These are phyloP conservation scores for Drosophila athabasca DNA, from an alignment of 1,140 invertebrate species.

Conservation along the genomic window DNA sequence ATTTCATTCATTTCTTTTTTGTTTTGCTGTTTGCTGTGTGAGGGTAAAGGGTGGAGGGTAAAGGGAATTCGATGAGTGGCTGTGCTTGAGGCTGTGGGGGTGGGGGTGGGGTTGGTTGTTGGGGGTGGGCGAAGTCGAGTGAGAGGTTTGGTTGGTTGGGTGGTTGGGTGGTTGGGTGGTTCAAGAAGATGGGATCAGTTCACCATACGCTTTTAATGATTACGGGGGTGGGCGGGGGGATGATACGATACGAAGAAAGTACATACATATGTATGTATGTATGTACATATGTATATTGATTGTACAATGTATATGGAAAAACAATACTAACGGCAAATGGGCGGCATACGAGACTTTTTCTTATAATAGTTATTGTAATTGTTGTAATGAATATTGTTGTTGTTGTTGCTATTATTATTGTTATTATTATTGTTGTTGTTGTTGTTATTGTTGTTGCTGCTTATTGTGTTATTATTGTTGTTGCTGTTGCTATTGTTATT, in stretches of 20 bases:
- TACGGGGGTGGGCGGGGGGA: slow-evolving; percentile 19
- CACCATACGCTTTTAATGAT: slow-evolving; percentile 7
- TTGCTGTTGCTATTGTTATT: slow-evolving; percentile 62
- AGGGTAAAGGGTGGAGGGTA: slow-evolving; percentile 5
- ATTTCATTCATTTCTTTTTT: slow-evolving; percentile 1
- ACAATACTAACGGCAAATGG: slow-evolving; percentile 83
- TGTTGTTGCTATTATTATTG: slow-evolving; percentile 66
- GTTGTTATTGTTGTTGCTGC: slow-evolving; percentile 35
- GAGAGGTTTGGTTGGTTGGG: not conserved
- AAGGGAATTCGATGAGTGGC: not conserved
- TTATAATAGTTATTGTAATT: slow-evolving; percentile 83
- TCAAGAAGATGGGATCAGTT: not conserved
- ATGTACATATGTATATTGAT: not conserved
- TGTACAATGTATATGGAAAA: slow-evolving; percentile 29
- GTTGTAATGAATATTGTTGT: slow-evolving; percentile 81
- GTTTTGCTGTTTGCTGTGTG: slow-evolving; percentile 3
- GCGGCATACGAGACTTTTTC: slow-evolving; percentile 83
- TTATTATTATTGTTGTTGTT: slow-evolving; percentile 66
- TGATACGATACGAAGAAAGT: slow-evolving; percentile 43
- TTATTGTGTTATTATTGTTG: slow-evolving; percentile 61
- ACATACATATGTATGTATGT: too few species aligned
- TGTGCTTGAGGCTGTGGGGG: not conserved
- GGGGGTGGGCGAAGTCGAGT: not conserved
- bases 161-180: not conserved
- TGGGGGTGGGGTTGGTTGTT: not conserved